Conservation (phyloP, 2,888 invertebrate genomes). For the Xestia xanthographa region DNA sequence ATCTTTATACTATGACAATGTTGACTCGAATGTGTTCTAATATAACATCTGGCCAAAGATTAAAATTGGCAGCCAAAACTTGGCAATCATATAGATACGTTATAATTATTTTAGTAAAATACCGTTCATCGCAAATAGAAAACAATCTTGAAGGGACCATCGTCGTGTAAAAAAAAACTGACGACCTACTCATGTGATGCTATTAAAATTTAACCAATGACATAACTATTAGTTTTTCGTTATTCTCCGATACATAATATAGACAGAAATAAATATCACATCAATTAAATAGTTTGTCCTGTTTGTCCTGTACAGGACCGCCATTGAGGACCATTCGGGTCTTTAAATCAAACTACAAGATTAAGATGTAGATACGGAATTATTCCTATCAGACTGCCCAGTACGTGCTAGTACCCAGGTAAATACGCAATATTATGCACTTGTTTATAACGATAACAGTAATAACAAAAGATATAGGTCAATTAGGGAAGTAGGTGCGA, state of each 20-base stretch:
- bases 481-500: no score
- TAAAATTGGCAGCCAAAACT: slow-evolving; percentile 7
- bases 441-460: neutral
- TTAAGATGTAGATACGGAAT: neutral
- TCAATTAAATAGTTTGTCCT: no score
- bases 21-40: neutral
- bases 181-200: no score
- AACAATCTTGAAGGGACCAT: neutral
- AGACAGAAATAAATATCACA: neutral
- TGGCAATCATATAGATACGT: neutral
- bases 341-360: no score
- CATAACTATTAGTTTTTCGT: neutral
- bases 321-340: no score
- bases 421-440: neutral
- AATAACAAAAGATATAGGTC: no score
- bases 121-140: neutral
- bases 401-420: neutral
- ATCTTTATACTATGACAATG: neutral
- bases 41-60: neutral
- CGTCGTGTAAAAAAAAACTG: no score
- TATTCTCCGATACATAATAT: neutral
- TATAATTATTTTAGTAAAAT: neutral
- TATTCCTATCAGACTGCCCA: neutral
- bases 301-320: no score
- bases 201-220: no score